Conservation (phyloP, 1,140 invertebrate species). For the Probaryconus sp. region DNA sequence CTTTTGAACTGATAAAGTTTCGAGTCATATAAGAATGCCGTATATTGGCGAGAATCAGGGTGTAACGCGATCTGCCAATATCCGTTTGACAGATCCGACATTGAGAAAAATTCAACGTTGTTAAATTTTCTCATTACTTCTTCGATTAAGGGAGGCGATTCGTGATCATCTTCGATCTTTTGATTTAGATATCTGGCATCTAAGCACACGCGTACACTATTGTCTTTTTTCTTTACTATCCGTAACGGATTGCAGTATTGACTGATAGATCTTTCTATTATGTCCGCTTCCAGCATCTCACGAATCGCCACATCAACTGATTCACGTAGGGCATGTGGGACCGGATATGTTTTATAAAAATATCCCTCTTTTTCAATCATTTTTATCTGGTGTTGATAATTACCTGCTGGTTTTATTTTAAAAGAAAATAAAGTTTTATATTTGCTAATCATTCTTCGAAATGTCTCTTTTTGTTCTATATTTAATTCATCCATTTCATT, state of each 20-base stretch:
- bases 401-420: neutral
- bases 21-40: slow-evolving; percentile 51
- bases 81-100: slow-evolving; percentile 39
- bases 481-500: no score
- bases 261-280: no score
- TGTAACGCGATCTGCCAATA: slow-evolving; percentile 57
- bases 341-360: neutral
- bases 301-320: neutral
- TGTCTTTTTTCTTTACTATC: neutral
- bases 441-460: neutral
- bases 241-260: neutral
- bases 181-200: neutral
- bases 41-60: slow-evolving; percentile 6
- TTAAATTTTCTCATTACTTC: slow-evolving; percentile 10
- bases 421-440: neutral
- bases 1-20: no score
- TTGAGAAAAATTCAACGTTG: slow-evolving; percentile 19
- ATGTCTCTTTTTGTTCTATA: no score
- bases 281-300: neutral
- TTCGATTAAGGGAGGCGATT: neutral
- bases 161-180: neutral
- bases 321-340: neutral
- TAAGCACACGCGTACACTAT: no score
- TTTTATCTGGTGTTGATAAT: neutral
- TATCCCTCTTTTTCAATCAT: no score